A percentile compares a stretch with the other conserved stretches of the same genome.
phyloP scores from a whole-genome alignment of 1,140 invertebrate species.

The Atta texana region DNA sequence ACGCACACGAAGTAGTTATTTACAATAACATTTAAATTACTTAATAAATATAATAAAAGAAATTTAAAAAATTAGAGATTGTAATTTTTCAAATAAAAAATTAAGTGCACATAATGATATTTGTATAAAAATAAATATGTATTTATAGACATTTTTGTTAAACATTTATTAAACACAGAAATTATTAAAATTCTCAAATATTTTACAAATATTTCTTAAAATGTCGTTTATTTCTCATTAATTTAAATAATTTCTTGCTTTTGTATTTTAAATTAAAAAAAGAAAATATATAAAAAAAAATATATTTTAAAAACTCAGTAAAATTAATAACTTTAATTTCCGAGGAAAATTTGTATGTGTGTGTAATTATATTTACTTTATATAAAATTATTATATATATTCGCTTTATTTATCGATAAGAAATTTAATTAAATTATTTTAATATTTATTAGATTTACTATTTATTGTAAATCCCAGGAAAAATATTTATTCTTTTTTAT shows the following conservation, averaged over 20 bases:
- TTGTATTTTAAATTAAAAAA: not conserved
- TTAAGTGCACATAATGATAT: not conserved
- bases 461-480: not conserved
- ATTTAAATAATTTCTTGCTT: not conserved
- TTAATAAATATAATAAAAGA: not conserved
- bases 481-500: not conserved
- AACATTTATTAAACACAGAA: slow-evolving; percentile 1
- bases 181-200: not conserved
- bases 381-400: slow-evolving; percentile 3
- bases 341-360: not conserved
- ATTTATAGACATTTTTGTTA: slow-evolving; percentile 6
- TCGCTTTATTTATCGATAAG: not conserved
- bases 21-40: not conserved
- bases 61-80: not conserved
- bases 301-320: not conserved
- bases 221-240: not conserved
- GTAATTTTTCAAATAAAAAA: not conserved
- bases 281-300: not conserved
- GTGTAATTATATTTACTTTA: not conserved
- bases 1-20: not conserved
- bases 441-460: not conserved
- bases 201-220: slow-evolving; percentile 25
- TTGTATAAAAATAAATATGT: slow-evolving; percentile 15
- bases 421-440: slow-evolving; percentile 12
- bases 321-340: not conserved